Conservation (phyloP, 2,113 vertebrate genomes). For the Forbesichthys papilliferus region DNA sequence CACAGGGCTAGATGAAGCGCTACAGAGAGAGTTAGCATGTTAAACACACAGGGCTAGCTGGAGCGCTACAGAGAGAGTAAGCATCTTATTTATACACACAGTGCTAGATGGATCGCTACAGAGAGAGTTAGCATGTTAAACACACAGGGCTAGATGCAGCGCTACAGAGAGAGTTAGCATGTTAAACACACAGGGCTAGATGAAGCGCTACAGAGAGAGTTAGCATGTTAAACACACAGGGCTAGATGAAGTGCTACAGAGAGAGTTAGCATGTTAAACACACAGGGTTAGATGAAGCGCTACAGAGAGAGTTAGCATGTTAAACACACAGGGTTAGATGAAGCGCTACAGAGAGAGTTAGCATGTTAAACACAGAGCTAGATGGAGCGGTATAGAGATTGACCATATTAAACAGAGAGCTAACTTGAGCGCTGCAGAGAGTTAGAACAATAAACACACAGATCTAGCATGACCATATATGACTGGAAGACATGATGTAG, state of each 20-base stretch:
- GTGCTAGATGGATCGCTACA: neutral
- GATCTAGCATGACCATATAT: too few relatives aligned
- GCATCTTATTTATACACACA: conserved; percentile 39
- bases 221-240: neutral
- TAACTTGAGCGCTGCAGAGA: too few relatives aligned
- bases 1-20: conserved; percentile 13
- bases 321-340: neutral
- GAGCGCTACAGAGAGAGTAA: conserved; percentile 3
- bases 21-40: neutral
- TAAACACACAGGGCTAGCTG: conserved; percentile 21
- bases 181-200: conserved; percentile 38
- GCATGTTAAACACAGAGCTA: too few relatives aligned
- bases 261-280: conserved; percentile 35
- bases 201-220: neutral
- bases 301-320: neutral
- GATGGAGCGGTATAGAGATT: too few relatives aligned
- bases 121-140: neutral
- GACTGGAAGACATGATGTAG: neutral
- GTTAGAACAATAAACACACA: too few relatives aligned
- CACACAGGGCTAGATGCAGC: neutral
- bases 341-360: neutral
- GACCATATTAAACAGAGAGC: too few relatives aligned
- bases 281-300: conserved; percentile 12
- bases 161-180: conserved; percentile 8
- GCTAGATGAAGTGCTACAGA: neutral